Evolutionary conservation across 2,113 vertebrate species (phyloP).

Genomic region (Percina caprodes): DNA sequence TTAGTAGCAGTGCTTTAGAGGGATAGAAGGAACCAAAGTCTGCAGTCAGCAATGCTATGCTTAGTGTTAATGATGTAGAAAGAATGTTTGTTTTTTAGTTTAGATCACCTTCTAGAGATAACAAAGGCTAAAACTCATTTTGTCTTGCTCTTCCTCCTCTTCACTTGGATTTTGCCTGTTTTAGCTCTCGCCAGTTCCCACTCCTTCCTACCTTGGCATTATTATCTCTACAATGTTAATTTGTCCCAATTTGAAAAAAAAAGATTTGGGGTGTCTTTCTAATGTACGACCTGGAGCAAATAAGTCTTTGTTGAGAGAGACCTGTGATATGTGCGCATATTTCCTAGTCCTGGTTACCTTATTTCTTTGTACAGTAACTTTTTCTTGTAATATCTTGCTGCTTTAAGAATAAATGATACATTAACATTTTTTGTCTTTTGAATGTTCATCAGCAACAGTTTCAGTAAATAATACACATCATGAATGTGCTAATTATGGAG

Average conservation of each 20-base stretch:
- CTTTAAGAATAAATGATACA: slow-evolving; percentile 81
- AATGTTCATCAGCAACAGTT: not conserved
- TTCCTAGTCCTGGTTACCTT: slow-evolving; percentile 51
- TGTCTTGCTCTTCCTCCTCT: slow-evolving; percentile 64
- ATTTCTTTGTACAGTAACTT: slow-evolving; percentile 86
- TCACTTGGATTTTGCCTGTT: slow-evolving; percentile 44
- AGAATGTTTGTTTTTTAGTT: slow-evolving; percentile 48
- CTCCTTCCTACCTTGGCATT: slow-evolving; percentile 39
- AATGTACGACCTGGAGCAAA: slow-evolving; percentile 44
- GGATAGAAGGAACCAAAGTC: slow-evolving; percentile 74
- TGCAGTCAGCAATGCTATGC: slow-evolving; percentile 50
- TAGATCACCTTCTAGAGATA: slow-evolving; percentile 60
- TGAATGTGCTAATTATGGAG: not conserved
- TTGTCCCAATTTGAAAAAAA: slow-evolving; percentile 32
- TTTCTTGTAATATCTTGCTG: slow-evolving; percentile 82
- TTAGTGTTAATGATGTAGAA: slow-evolving; percentile 29
- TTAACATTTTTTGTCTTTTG: slow-evolving; percentile 36
- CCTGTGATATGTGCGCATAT: slow-evolving; percentile 34
- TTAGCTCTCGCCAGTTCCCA: slow-evolving; percentile 38
- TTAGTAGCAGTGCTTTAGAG: slow-evolving; percentile 75
- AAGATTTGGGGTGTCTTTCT: slow-evolving; percentile 43
- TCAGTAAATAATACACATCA: not conserved
- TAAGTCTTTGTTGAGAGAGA: slow-evolving; percentile 49
- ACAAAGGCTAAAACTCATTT: slow-evolving; percentile 57
- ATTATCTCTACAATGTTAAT: slow-evolving; percentile 36